Conservation (phyloP, 92 coral and sea anemone genomes). For the Phenganax marumi region DNA sequence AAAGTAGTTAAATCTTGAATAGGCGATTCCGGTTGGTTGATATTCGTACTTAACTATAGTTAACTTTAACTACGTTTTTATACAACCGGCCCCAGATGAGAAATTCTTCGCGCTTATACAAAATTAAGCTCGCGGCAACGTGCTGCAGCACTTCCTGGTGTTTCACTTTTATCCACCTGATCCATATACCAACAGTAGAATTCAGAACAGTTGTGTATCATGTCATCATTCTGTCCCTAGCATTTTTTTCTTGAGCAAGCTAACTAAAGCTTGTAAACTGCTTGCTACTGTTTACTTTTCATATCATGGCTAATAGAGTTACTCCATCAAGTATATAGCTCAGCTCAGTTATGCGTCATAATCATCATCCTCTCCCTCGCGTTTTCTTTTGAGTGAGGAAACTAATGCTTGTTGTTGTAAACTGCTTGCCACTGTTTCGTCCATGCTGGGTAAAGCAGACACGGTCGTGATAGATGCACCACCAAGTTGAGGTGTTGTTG, state of each 20-base stretch:
- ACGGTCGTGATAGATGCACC: slow-evolving; percentile 83
- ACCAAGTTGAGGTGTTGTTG: slow-evolving; percentile 18
- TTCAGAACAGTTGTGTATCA: slow-evolving; percentile 16
- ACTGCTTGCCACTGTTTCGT: slow-evolving; percentile 97
- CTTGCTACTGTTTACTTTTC: slow-evolving; percentile 79
- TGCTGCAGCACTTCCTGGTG: no score
- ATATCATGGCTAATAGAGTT: no score
- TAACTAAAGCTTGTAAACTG: slow-evolving; percentile 76
- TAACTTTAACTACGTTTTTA: no score
- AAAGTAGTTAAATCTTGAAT: no score
- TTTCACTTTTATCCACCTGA: no score
- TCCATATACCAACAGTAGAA: no score
- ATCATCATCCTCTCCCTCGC: slow-evolving; percentile 91
- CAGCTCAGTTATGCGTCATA: slow-evolving; percentile 46
- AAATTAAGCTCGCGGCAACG: no score
- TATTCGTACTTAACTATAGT: no score
- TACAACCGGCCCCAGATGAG: no score
- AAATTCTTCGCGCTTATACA: no score
- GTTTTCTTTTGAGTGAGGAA: slow-evolving; percentile 87
- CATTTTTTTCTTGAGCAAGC: slow-evolving; percentile 83
- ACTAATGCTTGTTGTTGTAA: slow-evolving; percentile 79
- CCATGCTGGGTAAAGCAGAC: slow-evolving; percentile 99
- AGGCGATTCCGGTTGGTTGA: no score
- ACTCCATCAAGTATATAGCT: no score
- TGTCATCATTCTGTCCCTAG: slow-evolving; percentile 93